Evolutionary conservation across 1,140 invertebrate genomes (phyloP), one percentile per base, ranked within the genome.

Genomic region (Spodoptera frugiperda): DNA sequence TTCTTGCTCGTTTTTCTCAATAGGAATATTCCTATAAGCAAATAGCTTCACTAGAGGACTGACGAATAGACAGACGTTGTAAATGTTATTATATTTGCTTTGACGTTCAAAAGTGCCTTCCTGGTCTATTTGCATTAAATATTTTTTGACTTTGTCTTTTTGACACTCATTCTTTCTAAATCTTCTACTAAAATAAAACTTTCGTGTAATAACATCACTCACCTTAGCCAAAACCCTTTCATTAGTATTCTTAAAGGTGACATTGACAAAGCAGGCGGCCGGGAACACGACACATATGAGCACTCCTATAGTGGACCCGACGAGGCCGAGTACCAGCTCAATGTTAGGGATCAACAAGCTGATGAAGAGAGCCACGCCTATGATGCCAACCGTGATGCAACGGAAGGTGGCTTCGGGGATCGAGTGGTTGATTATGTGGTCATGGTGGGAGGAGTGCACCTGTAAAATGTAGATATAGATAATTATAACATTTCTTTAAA

Each of bases 241-340:
- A 70, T 96, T 97, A 0, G 96, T 97, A 82, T 97, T 95, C 93
- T 97, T 97, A 46, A 94, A 95, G 9, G 96, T 96, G 51, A 97
- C 95, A 49, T 96, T 95, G 48, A 97, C 95, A 82, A 97, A 97
- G 86, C 96, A 96, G 10, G 95, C 95, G 1, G 98, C 97, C 0
- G 99, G 99, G 87, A 99, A 97, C 83, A 99, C 97, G 14, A 99
- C 96, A 85, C 98, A 99, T 79, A 99, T 97, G 73, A 98, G 96
- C n/a, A 98, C 97, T 4, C 99, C 99, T 82, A 99, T 98, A 11
- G 98, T 99, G 12, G 98, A 98, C 12, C 99, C 98, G 67, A 98
- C 96, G 39, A 99, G 91, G 4, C 98, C 98, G 30, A 99, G 95
- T 59, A 99, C 97, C 82, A 99, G 95, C 94, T 99, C 98, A 77